These are phyloP conservation scores for Leptoteleia sp. DNA, from an alignment of 1,140 invertebrate species.

Conservation along the genomic window DNA sequence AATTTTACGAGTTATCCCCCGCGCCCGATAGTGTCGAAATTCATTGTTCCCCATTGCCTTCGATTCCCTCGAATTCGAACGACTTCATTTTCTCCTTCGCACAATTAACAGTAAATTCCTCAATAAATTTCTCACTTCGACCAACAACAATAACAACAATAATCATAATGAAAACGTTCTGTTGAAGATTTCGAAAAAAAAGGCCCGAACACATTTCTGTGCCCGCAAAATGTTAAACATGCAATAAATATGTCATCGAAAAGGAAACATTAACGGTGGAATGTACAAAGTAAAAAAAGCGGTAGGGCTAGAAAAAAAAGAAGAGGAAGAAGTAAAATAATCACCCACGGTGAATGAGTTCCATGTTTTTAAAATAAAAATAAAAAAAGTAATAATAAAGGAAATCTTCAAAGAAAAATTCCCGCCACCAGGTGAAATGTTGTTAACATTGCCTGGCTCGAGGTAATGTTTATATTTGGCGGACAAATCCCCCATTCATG, in stretches of 20 bases:
- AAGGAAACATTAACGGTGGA: constrained; percentile 5
- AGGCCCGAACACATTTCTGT: constrained; percentile 1
- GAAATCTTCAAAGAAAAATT: neutral
- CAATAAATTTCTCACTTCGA: too few species aligned
- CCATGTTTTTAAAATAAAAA: too few species aligned
- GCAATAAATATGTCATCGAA: constrained; percentile 27
- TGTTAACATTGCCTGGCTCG: neutral
- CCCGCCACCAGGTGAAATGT: neutral
- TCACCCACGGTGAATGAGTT: too few species aligned
- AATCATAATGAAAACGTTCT: neutral
- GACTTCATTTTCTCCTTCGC: neutral
- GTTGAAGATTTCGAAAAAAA: constrained; percentile 3
- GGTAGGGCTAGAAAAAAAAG: too few species aligned
- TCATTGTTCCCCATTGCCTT: neutral
- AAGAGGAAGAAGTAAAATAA: too few species aligned
- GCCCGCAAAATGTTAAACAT: constrained; percentile 14
- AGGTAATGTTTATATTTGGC: neutral
- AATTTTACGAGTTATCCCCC: constrained; percentile 11
- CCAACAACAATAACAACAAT: neutral
- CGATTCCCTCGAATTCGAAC: neutral
- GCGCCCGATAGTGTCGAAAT: constrained; percentile 1
- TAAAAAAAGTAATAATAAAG: too few species aligned
- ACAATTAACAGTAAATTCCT: neutral
- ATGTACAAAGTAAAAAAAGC: constrained; percentile 7
- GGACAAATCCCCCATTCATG: constrained; percentile 6